Evolutionary conservation across 2,113 vertebrate species (phyloP), one percentile per base, ranked within the genome.

Genomic region (Notothenia rossii): DNA sequence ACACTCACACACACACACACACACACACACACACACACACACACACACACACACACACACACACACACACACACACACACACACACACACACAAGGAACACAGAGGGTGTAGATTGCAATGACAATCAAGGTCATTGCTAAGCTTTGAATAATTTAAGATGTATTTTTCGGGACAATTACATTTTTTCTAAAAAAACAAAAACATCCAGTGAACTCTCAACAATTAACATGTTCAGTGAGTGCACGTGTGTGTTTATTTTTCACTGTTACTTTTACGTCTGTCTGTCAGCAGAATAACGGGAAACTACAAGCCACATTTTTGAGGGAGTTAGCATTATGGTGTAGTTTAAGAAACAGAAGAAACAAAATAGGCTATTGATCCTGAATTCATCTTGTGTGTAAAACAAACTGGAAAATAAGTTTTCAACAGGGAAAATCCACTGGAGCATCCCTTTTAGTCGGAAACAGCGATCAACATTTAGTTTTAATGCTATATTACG

Each of bases 51-150:
- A n/a, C 22, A 65, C 3, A 29, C 29, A 80, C 3, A 56, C 43
- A 29, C 60, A 63, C 72, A 50, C 67, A 17, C 22, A 65, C 85
- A 65, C 63, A 77, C 65, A 25, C 10, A 61, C 77, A 72, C 49
- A 79, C 55, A 63, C 75, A 72, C 75, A 71, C 70, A 56, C 56
- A 58, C 54, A 48, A 71, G 49, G 77, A 51, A 61, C 76, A 73
- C 76, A 72, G 68, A 59, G 9, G 76, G 88, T 89, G 79, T 84
- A 70, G 81, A 77, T 84, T 87, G 60, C 89, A 90, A 89, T 89
- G 87, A 74, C 88, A 84, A 58, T 83, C 86, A 93, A 91, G 93
- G 92, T 94, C 87, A 90, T 88, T 83, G 63, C 66, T 68, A 45
- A 5, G 22, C 56, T 84, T 56, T 91, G 81, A 89, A 91, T 89